Base-by-base conservation (phyloP, 2,888 invertebrate species). In the Megastigmus dorsalis region DNA sequence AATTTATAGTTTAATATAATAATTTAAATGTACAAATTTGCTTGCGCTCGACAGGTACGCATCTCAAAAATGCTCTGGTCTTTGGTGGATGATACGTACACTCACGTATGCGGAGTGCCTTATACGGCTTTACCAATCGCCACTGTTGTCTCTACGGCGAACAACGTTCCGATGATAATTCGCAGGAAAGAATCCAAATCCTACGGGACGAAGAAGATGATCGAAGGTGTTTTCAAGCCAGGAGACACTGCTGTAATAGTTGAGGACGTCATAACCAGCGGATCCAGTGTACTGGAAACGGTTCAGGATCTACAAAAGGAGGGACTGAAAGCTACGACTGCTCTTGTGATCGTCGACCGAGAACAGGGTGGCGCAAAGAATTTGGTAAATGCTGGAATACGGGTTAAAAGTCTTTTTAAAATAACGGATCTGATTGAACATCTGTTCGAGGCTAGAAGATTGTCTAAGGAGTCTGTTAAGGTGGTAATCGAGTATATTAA, bases 91-190 rank as follows among this genome's bases (percentile, higher is more conserved):
- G 18, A 55, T 3, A 55, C 90, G 33, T 69, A 85, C 90, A 90
- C 90, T 77, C 92, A 94, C 80, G 89, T 98, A 13, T 98, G 98
- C 88, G 98, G 98, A 1, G 98, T 98, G 0, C 99, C 99, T 0
- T 99, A 99, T 82, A 98, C 98, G 0, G 99, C 99, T 1, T 89
- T 99, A 63, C 98, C 99, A 0, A 92, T 99, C 70, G 97, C 98
- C 0, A 97, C 98, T 0, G 90, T 96, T 45, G 91, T 96, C 5
- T 94, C 95, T 1, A 89, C 93, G 2, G 91, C 93, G 79, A 91
- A 92, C 0, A 90, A 92, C 30, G 91, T 93, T 67, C 95, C 97
- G 0, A 97, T 98, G 97, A 89, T 98, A 28, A 94, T 98, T 86
- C 91, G 96, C 71, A 90, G 99, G 43, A 98, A 98, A 87, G 98